Evolutionary conservation across 1,140 invertebrate species (phyloP), one percentile per base, ranked within the genome.

Genomic region (Pogonus chalceus): DNA sequence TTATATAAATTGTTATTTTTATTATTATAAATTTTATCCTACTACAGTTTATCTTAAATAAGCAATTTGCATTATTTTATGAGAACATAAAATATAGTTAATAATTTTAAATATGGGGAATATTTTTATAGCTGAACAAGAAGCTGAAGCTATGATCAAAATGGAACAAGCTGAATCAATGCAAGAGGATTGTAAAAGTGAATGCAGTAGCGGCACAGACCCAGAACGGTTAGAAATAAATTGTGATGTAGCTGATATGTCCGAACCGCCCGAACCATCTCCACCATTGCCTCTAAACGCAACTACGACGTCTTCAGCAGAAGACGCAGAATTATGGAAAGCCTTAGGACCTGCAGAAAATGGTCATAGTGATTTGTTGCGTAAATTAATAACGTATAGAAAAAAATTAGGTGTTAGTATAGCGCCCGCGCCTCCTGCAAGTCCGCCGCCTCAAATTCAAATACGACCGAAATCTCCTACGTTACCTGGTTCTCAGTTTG

Each of bases 341-440:
- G 82, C 85, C 3, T 43, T 43, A 43, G 37, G 37, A 12, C 9
- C 37, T 9, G 37, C 3, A 43, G 7, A 43, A 16, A 43, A 43
- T 43, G 37, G 37, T 10, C 37, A 43, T 1, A 84, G 82, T 43
- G 84, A 86, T 65, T 65, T 88, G 16, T 68, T 88, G 14, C 72
- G 84, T 55, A 79, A 80, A 60, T 70, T 88, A 43, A 87, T 88
- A 58, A 85, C 81, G 63, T 84, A 83, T 69, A 78, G 83, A 59
- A 79, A 81, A 65, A 76, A 84, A 35, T 83, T 81, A 37, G 85
- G 85, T 74, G 71, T 72, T 26, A 72, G 72, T 20, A 69, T 69
- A 50, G 67, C 58, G 39, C 80, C 71, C 35, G 77, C 73, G 65
- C 80, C 74, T 23, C 74, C 67, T 60, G 58, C 9, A 12, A 43